phyloP scores from a whole-genome alignment of 2,888 invertebrate species.

The Xanthia icteritia region DNA sequence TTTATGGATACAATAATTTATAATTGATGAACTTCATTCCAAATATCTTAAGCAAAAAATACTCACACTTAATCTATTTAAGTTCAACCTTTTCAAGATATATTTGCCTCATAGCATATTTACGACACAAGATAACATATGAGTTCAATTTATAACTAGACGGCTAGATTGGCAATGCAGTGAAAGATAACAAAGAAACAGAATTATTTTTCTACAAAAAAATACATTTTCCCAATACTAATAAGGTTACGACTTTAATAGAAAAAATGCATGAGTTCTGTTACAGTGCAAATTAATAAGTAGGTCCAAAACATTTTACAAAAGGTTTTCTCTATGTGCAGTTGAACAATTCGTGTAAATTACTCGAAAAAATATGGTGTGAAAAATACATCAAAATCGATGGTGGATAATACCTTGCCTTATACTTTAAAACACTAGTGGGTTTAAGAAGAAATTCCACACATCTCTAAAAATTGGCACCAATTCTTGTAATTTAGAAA shows the following conservation, averaged over 20 bases:
- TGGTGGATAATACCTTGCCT: background rate
- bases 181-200: conserved; percentile 32
- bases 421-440: no score
- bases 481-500: background rate
- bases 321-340: background rate
- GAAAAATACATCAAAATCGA: background rate
- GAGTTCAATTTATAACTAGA: conserved; percentile 46
- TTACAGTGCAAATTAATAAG: conserved; percentile 17
- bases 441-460: no score
- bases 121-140: conserved; percentile 21
- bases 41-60: background rate
- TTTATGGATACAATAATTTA: background rate
- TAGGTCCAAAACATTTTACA: background rate
- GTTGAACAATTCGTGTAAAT: background rate
- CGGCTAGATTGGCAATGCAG: conserved; percentile 39
- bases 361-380: background rate
- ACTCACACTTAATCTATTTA: background rate
- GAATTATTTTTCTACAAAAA: conserved; percentile 10
- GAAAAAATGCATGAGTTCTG: conserved; percentile 33
- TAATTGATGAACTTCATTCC: background rate
- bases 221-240: conserved; percentile 29
- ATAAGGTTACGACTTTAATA: conserved; percentile 21
- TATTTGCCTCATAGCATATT: conserved; percentile 30
- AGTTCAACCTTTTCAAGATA: background rate
- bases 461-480: no score